These are phyloP conservation scores for Spermophilus dauricus DNA, from an alignment of 2,113 vertebrate genomes.

Conservation along the genomic window DNA sequence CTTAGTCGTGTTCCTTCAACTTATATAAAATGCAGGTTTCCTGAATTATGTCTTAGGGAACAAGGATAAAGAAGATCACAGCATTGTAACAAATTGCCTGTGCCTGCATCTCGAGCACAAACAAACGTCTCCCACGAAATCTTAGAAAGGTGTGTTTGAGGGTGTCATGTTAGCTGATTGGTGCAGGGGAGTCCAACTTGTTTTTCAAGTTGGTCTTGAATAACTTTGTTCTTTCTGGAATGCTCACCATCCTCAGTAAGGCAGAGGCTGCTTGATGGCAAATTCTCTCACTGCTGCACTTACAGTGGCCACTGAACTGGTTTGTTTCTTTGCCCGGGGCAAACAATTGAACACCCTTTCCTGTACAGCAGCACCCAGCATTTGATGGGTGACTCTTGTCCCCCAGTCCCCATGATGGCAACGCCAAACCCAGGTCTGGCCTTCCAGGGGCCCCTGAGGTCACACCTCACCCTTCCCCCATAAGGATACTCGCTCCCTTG, in stretches of 20 bases:
- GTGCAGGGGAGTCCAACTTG: conserved; percentile 87
- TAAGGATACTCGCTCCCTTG: background rate
- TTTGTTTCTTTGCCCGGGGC: conserved; percentile 60
- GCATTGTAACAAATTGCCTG: conserved; percentile 87
- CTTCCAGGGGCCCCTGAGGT: background rate
- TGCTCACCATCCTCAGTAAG: conserved; percentile 88
- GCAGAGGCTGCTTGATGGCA: conserved; percentile 84
- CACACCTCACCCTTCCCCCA: rapidly evolving
- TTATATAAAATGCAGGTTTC: conserved; percentile 82
- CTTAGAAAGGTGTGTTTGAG: conserved; percentile 89
- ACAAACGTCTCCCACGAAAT: conserved; percentile 84
- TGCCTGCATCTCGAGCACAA: conserved; percentile 85
- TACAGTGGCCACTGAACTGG: background rate
- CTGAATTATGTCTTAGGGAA: conserved; percentile 81
- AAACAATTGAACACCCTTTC: conserved; percentile 3
- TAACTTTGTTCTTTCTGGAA: conserved; percentile 87
- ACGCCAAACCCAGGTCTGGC: background rate
- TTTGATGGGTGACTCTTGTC: background rate
- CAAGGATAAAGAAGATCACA: conserved; percentile 86
- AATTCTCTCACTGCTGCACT: conserved; percentile 70
- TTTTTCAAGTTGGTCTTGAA: conserved; percentile 91
- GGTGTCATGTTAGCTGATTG: conserved; percentile 88
- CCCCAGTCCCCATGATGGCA: background rate
- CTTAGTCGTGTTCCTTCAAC: conserved; percentile 80
- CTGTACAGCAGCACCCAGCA: background rate